These are phyloP conservation scores for Myiotriccus ornatus DNA, from an alignment of 2,797 vertebrate species.

Conservation along the genomic window DNA sequence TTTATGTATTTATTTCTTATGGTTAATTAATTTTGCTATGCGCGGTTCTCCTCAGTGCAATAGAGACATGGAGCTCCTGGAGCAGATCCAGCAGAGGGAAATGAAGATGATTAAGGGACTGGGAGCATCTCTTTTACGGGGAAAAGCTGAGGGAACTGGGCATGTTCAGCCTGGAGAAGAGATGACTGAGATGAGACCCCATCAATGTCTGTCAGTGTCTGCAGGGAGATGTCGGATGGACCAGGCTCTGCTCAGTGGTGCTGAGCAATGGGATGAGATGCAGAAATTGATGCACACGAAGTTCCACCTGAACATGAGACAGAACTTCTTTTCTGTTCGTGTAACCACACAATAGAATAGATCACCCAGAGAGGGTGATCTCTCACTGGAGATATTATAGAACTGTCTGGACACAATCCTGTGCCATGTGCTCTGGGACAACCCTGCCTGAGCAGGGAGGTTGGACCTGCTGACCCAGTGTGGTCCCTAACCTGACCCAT, in stretches of 20 bases:
- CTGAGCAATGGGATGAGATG: background rate
- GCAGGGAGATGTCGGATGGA: background rate
- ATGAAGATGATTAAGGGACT: background rate
- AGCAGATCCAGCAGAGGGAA: background rate
- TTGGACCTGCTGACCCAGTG: background rate
- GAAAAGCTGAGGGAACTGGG: background rate
- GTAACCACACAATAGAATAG: background rate
- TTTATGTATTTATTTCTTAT: background rate
- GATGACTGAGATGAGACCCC: background rate
- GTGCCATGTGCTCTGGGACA: background rate
- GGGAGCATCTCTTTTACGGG: background rate
- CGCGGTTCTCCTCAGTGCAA: rapidly evolving
- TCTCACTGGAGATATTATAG: background rate
- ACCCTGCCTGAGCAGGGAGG: background rate
- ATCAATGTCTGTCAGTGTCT: background rate
- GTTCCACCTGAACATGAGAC: background rate
- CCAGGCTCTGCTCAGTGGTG: background rate
- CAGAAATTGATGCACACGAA: background rate
- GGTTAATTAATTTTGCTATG: background rate
- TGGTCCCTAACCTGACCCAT: background rate
- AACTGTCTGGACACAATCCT: background rate
- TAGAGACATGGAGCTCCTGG: too few species aligned
- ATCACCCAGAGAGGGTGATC: background rate
- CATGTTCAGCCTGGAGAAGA: background rate
- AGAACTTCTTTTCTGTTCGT: background rate